These are phyloP conservation scores for Scatophagus argus DNA, from an alignment of 2,113 vertebrate species.

Conservation along the genomic window DNA sequence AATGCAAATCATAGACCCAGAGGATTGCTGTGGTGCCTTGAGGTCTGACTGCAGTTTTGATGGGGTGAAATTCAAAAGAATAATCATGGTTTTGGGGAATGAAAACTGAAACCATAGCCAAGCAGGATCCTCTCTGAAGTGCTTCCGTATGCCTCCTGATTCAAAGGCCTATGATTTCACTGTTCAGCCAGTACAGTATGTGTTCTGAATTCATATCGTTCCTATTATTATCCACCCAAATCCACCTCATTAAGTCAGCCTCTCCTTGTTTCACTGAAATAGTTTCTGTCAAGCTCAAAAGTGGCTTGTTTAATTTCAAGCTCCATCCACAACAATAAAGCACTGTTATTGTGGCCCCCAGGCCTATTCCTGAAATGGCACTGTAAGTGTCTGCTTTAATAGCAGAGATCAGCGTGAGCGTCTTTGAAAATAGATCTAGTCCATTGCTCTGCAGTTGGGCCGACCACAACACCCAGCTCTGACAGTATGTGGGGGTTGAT, in stretches of 20 bases:
- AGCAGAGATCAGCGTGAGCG: conserved; percentile 48
- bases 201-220: conserved; percentile 68
- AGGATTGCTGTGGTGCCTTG: conserved; percentile 78
- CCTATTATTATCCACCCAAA: conserved; percentile 69
- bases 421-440: conserved; percentile 63
- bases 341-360: conserved; percentile 51
- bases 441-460: conserved; percentile 35
- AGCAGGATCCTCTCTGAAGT: conserved; percentile 76
- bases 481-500: conserved; percentile 30
- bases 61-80: conserved; percentile 82
- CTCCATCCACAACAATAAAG: conserved; percentile 63
- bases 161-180: conserved; percentile 63
- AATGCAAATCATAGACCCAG: conserved; percentile 76
- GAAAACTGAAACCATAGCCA: conserved; percentile 77
- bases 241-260: conserved; percentile 64
- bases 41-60: conserved; percentile 79
- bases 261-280: conserved; percentile 46
- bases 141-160: conserved; percentile 76
- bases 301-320: conserved; percentile 67
- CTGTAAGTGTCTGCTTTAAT: conserved; percentile 66
- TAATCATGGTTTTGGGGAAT: conserved; percentile 79
- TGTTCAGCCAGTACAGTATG: conserved; percentile 50
- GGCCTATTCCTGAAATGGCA: conserved; percentile 58
- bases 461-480: conserved; percentile 59
- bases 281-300: conserved; percentile 63